Evolutionary conservation across 2,797 vertebrate genomes (phyloP).

Genomic region (Anguilla obscura): DNA sequence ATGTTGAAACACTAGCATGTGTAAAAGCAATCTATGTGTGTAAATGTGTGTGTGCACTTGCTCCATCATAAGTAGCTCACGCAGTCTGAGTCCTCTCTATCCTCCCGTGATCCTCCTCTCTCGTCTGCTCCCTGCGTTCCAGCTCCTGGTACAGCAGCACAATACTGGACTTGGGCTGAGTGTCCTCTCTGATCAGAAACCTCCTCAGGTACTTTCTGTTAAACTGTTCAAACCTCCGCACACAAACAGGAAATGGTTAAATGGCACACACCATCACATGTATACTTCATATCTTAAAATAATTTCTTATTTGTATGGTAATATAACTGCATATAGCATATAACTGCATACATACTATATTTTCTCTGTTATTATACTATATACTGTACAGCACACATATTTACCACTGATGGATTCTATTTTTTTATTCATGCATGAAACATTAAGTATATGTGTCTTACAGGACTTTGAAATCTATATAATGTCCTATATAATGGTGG

Average conservation of each 20-base stretch:
- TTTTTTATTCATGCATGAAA: not conserved
- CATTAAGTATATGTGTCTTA: not conserved
- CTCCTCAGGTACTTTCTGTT: slow-evolving; percentile 80
- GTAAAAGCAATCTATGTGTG: not conserved
- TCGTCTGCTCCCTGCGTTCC: slow-evolving; percentile 67
- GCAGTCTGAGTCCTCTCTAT: not conserved
- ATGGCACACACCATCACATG: not conserved
- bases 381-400: not conserved
- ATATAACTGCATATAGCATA: not conserved
- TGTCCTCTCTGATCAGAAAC: slow-evolving; percentile 76
- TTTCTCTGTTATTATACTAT: not conserved
- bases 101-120: slow-evolving; percentile 46
- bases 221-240: slow-evolving; percentile 61
- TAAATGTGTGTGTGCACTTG: not conserved
- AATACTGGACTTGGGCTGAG: slow-evolving; percentile 78
- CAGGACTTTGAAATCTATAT: not conserved
- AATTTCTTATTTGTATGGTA: not conserved
- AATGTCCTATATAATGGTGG: not conserved
- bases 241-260: slow-evolving; percentile 21
- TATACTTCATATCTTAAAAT: not conserved
- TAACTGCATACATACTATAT: not conserved
- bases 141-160: slow-evolving; percentile 82
- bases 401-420: too few relatives aligned
- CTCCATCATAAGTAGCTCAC: not conserved
- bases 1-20: not conserved